Evolutionary conservation across 2,888 invertebrate species (phyloP), one percentile per base, ranked within the genome.

Genomic region (Phymatocera aterrima): DNA sequence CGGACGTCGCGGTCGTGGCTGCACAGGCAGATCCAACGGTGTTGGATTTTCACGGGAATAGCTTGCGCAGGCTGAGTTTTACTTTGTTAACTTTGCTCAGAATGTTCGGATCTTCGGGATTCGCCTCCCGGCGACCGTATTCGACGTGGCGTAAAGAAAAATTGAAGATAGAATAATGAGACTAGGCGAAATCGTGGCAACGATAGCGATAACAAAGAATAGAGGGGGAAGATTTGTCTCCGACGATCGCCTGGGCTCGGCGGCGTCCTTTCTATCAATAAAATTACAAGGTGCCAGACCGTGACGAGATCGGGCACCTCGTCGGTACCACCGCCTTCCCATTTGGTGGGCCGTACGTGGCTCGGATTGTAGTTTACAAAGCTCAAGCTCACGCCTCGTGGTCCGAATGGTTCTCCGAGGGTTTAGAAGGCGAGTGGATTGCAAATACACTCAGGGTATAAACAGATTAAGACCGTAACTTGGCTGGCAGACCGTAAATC

Each of bases 401-500:
- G 72, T 8, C 51, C 34, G 34, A 28, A 72, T 72, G 34, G 34
- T 34, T 18, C 34, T 31, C 34, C 51, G 15, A 72, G 72, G 72
- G 34, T 34, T 51, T 37, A 5, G 72, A 72, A 31, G 34, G 48
- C 34, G 34, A 72, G 48, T 48, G 72, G 51, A 72, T 72, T 34
- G 72, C 34, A 72, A 72, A 72, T 31, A 48, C 48, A 70, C 70
- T 70, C 70, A 51, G 48, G 31, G 48, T 18, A 34, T 51, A 48
- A 70, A 70, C 70, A 48, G 70, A 70, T 70, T 70, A 51, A 70
- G 70, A 70, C 31, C 48, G 31, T 48, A 70, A 51, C 70, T 48
- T 70, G 48, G 48, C 51, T 70, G 70, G 51, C 70, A 70, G 70
- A 70, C 18, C 21, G 70, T 51, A 51, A 34, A 70, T 70, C 46